Conservation (phyloP, 2,113 vertebrate species). For the Notothenia coriiceps region DNA sequence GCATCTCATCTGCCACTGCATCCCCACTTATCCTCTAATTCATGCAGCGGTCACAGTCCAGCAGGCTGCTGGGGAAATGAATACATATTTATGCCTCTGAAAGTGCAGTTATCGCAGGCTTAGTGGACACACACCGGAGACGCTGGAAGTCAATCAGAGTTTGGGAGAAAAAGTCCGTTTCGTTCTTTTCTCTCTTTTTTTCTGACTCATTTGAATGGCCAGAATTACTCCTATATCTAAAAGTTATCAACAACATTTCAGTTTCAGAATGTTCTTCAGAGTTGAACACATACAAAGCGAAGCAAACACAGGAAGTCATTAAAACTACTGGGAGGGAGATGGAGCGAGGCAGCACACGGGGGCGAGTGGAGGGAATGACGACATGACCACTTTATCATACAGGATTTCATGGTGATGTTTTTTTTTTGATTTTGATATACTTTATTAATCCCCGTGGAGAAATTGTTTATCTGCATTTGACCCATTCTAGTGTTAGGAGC, state of each 20-base stretch:
- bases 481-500: too few relatives aligned
- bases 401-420: too few relatives aligned
- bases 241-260: not conserved
- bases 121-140: constrained; percentile 37
- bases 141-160: not conserved
- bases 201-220: not conserved
- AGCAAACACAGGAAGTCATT: not conserved
- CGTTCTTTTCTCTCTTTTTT: not conserved
- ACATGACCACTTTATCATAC: too few relatives aligned
- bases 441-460: too few relatives aligned
- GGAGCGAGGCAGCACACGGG: too few relatives aligned
- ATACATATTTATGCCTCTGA: constrained; percentile 64
- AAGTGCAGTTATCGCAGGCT: constrained; percentile 59
- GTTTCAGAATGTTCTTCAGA: not conserved
- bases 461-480: too few relatives aligned
- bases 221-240: not conserved
- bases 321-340: not conserved
- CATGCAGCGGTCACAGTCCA: constrained; percentile 58
- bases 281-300: not conserved
- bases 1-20: constrained; percentile 57
- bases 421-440: too few relatives aligned
- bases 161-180: not conserved
- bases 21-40: constrained; percentile 62
- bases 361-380: too few relatives aligned
- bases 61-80: constrained; percentile 46